A percentile compares a stretch with the other conserved stretches of the same genome.
phyloP scores from a whole-genome alignment of 1,140 invertebrate species.

The Lutraria rhynchaena region DNA sequence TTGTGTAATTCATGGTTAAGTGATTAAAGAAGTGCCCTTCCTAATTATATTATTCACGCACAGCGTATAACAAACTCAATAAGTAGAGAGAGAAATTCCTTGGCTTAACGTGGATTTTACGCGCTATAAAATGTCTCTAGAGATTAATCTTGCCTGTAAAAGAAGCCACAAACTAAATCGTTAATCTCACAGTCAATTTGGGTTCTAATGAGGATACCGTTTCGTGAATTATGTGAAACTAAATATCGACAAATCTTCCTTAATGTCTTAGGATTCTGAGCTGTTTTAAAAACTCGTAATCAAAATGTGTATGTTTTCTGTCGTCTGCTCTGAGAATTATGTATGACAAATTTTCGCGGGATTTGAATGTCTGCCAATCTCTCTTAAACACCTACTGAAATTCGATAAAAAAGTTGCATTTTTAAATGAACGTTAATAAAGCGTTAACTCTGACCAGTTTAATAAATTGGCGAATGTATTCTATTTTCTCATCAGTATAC shows the following conservation, averaged over 20 bases:
- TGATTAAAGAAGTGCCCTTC: conserved; percentile 33
- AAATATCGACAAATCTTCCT: conserved; percentile 27
- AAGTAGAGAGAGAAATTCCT: conserved; percentile 10
- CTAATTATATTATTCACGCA: conserved; percentile 47
- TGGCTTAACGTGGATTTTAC: conserved; percentile 39
- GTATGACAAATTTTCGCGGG: too few relatives aligned
- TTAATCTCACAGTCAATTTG: conserved; percentile 36
- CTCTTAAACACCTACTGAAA: too few relatives aligned
- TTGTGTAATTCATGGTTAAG: conserved; percentile 17
- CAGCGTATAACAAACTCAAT: conserved; percentile 8
- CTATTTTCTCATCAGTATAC: too few relatives aligned
- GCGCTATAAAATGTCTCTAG: conserved; percentile 31
- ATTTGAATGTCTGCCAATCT: too few relatives aligned
- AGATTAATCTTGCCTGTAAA: conserved; percentile 25
- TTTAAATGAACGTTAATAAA: too few relatives aligned
- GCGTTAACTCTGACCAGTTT: too few relatives aligned
- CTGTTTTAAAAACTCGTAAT: too few relatives aligned
- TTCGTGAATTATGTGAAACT: conserved; percentile 12
- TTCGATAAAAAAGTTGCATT: too few relatives aligned
- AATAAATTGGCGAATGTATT: too few relatives aligned
- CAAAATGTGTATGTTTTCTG: too few relatives aligned
- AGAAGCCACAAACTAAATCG: conserved; percentile 20
- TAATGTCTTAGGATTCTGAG: background rate
- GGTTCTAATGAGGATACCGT: background rate
- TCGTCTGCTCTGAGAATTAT: too few relatives aligned